These are phyloP conservation scores for Myathropa florea DNA, from an alignment of 2,888 invertebrate species.

Conservation along the genomic window DNA sequence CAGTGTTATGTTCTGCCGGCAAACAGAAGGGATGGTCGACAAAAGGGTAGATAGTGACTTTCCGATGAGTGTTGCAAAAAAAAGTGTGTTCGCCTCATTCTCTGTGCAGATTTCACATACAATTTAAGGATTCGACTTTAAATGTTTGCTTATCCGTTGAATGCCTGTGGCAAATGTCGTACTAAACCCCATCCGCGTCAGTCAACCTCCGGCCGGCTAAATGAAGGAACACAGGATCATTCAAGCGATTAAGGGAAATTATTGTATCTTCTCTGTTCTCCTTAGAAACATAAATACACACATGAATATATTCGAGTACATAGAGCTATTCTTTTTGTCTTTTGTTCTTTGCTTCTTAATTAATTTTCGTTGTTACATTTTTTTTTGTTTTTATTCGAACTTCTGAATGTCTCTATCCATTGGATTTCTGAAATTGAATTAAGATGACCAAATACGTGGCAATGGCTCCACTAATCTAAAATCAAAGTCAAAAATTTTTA, in stretches of 20 bases:
- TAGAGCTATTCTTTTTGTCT: not conserved
- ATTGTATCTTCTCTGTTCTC: constrained; percentile 6
- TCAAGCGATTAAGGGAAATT: constrained; percentile 46
- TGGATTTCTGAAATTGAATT: constrained; percentile 82
- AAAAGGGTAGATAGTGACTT: constrained; percentile 3
- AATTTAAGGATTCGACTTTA: constrained; percentile 63
- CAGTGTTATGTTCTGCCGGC: not conserved
- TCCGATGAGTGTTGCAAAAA: constrained; percentile 25
- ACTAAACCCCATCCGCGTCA: constrained; percentile 30
- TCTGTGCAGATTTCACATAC: constrained; percentile 53
- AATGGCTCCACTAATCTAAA: constrained; percentile 82
- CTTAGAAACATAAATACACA: not conserved
- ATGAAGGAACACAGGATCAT: constrained; percentile 13
- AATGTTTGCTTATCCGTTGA: constrained; percentile 39
- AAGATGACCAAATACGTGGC: constrained; percentile 83
- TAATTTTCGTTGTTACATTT: constrained; percentile 9
- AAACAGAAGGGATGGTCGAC: not conserved
- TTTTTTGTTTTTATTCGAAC: not conserved
- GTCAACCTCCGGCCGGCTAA: constrained; percentile 44
- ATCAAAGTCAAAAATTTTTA: constrained; percentile 17
- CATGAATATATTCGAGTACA: not conserved
- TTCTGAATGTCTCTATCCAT: constrained; percentile 75
- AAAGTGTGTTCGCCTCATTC: constrained; percentile 16
- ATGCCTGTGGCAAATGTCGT: constrained; percentile 32
- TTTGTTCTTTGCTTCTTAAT: constrained; percentile 18